These are phyloP conservation scores for Antedon mediterranea DNA, from an alignment of 53 echinoderm and acorn worm genomes.

Conservation along the genomic window DNA sequence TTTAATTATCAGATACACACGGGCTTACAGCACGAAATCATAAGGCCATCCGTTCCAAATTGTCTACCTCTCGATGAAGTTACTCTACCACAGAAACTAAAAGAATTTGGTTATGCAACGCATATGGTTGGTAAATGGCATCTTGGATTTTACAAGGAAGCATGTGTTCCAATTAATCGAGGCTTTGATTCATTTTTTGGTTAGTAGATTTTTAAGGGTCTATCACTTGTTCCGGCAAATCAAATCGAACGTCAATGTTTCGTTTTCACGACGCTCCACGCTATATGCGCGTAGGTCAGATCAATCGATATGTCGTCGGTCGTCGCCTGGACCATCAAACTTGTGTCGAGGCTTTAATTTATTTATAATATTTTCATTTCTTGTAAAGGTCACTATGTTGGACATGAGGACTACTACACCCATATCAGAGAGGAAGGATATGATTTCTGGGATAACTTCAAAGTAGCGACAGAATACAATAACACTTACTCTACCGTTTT, in stretches of 20 bases:
- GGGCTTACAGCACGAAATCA: not conserved
- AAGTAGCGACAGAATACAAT: constrained; percentile 14
- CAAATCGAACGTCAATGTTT: too few species aligned
- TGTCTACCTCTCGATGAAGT: constrained; percentile 3
- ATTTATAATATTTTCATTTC: too few species aligned
- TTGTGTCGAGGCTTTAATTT: too few species aligned
- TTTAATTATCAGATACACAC: constrained; percentile 1
- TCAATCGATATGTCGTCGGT: too few species aligned
- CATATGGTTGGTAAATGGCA: constrained; percentile 14
- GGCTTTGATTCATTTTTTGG: constrained; percentile 8
- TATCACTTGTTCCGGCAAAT: too few species aligned
- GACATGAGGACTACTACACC: not conserved
- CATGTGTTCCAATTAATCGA: not conserved
- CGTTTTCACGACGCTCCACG: too few species aligned
- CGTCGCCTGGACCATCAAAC: too few species aligned
- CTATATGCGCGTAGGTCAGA: too few species aligned
- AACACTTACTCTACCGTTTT: constrained; percentile 46
- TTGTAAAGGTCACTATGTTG: not conserved
- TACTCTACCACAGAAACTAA: not conserved
- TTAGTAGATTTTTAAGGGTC: not conserved
- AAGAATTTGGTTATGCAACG: constrained; percentile 1
- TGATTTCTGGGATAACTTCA: constrained; percentile 39
- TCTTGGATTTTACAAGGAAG: not conserved
- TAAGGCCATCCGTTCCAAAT: not conserved
- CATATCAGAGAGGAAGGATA: constrained; percentile 9